Evolutionary conservation across 2,113 vertebrate species (phyloP).

Genomic region (Cynopterus brachyotis): DNA sequence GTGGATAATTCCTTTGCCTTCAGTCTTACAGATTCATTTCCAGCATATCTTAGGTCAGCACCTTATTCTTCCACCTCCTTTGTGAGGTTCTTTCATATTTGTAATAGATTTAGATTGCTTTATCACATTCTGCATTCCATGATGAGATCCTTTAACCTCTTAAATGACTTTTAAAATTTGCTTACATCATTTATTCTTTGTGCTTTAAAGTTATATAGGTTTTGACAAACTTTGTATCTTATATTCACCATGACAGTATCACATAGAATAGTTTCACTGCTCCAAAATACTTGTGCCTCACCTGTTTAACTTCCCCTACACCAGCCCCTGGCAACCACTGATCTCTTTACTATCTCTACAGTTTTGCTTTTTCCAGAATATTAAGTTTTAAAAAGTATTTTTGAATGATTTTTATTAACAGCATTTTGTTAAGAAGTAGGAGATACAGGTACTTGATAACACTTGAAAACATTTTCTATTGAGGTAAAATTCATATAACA

Average conservation of each 20-base stretch:
- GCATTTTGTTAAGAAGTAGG: neutral
- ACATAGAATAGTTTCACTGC: neutral
- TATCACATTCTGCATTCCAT: slow-evolving; percentile 19
- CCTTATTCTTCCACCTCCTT: neutral
- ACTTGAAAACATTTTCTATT: neutral
- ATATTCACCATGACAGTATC: neutral
- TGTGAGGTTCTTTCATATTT: neutral
- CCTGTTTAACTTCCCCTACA: neutral
- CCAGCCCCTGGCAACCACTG: neutral
- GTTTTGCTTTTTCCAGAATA: slow-evolving; percentile 22
- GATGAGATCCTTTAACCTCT: neutral
- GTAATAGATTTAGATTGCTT: neutral
- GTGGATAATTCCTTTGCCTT: neutral
- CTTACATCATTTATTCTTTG: neutral
- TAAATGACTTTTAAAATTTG: slow-evolving; percentile 12
- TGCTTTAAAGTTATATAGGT: neutral
- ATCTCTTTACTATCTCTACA: neutral
- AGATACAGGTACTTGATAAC: neutral
- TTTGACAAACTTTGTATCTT: neutral
- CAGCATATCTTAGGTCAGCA: neutral
- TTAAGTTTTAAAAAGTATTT: slow-evolving; percentile 12
- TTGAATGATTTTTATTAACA: slow-evolving; percentile 15
- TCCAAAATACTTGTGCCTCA: neutral
- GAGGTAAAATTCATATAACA: neutral
- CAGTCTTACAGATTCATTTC: neutral